Evolutionary conservation across 2,888 invertebrate species (phyloP), one percentile per base, ranked within the genome.

Genomic region (Eledona agricola): DNA sequence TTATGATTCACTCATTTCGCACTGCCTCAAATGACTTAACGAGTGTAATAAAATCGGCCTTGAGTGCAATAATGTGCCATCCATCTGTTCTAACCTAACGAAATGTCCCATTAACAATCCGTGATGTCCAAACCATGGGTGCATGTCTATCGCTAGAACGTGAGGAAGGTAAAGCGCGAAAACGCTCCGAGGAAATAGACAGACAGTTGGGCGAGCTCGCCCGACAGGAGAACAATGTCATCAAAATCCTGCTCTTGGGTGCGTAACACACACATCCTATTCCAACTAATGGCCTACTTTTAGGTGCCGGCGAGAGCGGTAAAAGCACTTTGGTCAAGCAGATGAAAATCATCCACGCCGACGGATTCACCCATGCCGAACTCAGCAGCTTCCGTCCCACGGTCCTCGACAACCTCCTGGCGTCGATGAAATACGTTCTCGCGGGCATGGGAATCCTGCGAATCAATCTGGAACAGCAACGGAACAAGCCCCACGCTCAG

Each of bases 291-390:
- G 1, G 13, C 15, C 9, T 5, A 10, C 10, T 51, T 28, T 37
- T 57, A 82, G 85, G 85, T 45, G 84, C 85, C 53, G 85, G 84
- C 4, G 85, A 86, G 70, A 84, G 84, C 74, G 85, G 85, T 2
- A 86, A 86, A 74, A 84, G 84, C 67, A 86, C 85, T 10, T 70
- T 85, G 55, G 85, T 86, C 2, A 85, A 85, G 67, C 85, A 86
- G 75, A 85, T 86, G 84, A 85, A 85, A 72, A 85, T 86, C 43
- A 85, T 86, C 49, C 85, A 86, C 67, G 83, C 83, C 45, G 83
- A 84, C 72, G 85, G 85, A 6, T 86, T 85, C 67, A 82, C 83
- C 2, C 72, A 74, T 42, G 78, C 82, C 12, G 85, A 86, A 70
- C 71, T 85, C 13, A 78, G 79, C 45, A 82, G 83, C 50, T 85